A percentile compares a stretch with the other conserved stretches of the same genome.
Evolutionary conservation across 2,113 vertebrate species (phyloP).

Genomic region (Tupaia chinensis): DNA sequence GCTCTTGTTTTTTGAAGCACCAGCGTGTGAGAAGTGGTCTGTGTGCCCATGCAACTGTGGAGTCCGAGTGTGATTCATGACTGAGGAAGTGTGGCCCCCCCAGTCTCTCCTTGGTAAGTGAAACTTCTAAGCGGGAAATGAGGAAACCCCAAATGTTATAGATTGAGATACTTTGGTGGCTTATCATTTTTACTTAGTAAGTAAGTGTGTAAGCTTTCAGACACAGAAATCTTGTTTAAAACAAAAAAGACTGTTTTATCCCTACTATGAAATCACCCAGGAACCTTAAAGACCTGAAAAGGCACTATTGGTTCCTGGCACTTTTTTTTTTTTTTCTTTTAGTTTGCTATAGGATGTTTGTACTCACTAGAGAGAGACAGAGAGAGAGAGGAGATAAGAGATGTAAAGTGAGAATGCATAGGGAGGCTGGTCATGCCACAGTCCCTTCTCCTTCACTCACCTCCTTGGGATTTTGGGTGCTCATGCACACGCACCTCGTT

Average conservation of each 20-base stretch:
- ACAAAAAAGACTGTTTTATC: neutral
- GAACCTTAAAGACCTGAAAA: neutral
- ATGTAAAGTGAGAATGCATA: no score
- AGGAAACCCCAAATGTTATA: fast-evolving
- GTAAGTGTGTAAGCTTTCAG: neutral
- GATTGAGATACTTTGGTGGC: neutral
- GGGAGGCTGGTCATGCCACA: no score
- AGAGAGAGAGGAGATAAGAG: no score
- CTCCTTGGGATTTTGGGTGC: no score
- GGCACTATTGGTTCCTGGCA: fast-evolving
- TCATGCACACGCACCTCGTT: no score
- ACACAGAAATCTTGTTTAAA: neutral
- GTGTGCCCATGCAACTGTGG: neutral
- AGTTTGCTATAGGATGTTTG: no score
- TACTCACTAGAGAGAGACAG: no score
- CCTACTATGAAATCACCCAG: neutral
- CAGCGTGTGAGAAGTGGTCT: neutral
- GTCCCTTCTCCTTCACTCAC: no score
- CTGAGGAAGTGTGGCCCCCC: neutral
- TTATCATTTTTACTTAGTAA: neutral
- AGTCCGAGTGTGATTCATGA: constrained; percentile 53
- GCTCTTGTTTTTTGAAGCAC: neutral
- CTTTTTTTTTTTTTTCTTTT: neutral
- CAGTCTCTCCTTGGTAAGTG: constrained; percentile 65
- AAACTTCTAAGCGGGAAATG: neutral